Conservation (phyloP, 2,888 invertebrate genomes). For the Hypena proboscidalis region DNA sequence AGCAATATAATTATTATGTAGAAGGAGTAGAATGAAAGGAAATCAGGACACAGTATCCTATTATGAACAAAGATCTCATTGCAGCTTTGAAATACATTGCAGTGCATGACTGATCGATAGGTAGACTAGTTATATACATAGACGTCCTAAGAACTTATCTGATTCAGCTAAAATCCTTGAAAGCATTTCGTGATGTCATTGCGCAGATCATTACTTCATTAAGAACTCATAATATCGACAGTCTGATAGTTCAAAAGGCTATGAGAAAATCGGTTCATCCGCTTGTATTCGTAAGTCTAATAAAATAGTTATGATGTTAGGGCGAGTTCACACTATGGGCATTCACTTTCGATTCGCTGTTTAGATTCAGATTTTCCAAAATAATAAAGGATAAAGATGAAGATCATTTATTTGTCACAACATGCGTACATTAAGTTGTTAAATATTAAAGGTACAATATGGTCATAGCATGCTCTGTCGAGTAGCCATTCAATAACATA, state of each 20-base stretch:
- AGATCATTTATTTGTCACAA: no score
- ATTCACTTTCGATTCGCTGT: no score
- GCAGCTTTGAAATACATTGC: neutral
- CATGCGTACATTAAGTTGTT: no score
- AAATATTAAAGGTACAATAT: no score
- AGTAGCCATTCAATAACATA: no score
- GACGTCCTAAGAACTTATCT: neutral
- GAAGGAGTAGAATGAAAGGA: no score
- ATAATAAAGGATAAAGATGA: no score
- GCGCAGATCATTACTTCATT: constrained; percentile 17
- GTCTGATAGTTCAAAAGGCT: constrained; percentile 35
- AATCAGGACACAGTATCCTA: neutral
- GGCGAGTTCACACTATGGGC: no score
- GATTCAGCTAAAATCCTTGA: constrained; percentile 7
- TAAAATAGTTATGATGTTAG: constrained; percentile 37
- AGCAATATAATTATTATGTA: no score
- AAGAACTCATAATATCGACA: constrained; percentile 14
- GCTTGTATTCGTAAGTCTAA: constrained; percentile 26
- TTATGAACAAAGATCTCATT: neutral
- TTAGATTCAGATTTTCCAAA: no score
- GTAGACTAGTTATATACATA: neutral
- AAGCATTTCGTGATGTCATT: constrained; percentile 27
- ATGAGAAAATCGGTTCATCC: constrained; percentile 32
- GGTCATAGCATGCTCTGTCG: no score
- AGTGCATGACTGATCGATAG: constrained; percentile 1